Evolutionary conservation across 1,140 invertebrate genomes (phyloP), one percentile per base, ranked within the genome.

Genomic region (Plodia interpunctella): DNA sequence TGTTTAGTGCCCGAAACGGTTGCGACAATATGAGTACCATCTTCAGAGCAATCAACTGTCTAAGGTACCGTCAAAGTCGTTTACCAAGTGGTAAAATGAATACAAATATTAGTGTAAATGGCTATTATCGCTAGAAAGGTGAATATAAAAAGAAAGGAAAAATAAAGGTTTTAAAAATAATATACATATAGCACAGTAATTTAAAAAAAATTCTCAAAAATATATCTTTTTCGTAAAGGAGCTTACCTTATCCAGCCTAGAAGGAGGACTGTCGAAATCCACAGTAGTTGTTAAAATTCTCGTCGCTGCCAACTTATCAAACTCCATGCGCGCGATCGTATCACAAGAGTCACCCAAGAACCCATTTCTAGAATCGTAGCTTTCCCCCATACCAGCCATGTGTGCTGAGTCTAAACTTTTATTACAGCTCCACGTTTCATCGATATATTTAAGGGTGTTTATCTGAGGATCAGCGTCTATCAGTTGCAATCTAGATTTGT

Each of bases 391-490:
- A 5, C 88, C 90, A 0, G 75, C 86, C 17, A 88, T 69, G 57
- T 89, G 88, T 38, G 83, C 77, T 0, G 88, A 90, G 67, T 90
- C 90, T 52, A 90, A 74, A 60, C 88, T 90, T 64, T 90, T 90
- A 32, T 87, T 89, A 62, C 80, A 90, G 68, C 90, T 90, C 25
- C 90, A 62, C 0, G 87, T 90, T 65, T 92, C 91, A 64, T 92
- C 92, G 59, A 92, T 92, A 60, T 91, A 92, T 66, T 92, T 92
- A 3, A 92, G 72, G 15, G 91, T 92, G 49, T 91, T 92, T 32
- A 92, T 90, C 20, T 92, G 92, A n/a, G 91, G 84, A 76, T 92
- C 92, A 8, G 91, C 91, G 63, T 92, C 92, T 63, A 92, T 91
- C 55, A 92, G 72, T 50, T 86, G 85, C 25, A 90, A 63, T n/a